Evolutionary conservation across 2,888 invertebrate species (phyloP), one percentile per base, ranked within the genome.

Genomic region (Atherix ibis): DNA sequence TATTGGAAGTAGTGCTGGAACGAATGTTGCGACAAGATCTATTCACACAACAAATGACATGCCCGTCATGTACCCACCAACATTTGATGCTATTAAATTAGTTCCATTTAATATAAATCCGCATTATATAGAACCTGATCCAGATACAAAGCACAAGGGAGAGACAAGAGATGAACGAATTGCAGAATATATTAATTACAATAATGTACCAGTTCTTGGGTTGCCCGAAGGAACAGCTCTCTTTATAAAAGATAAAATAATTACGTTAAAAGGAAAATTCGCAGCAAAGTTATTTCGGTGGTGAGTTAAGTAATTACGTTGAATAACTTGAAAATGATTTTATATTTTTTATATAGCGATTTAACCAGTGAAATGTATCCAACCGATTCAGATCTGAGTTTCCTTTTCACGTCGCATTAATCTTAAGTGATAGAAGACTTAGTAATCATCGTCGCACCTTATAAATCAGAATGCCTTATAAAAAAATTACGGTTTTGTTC

Each of bases 41-140:
- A 85, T 87, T 46, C 68, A 76, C 47, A 85, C 84, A 4, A 85
- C 85, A 30, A 87, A 87, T 64, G 85, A 87, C 52, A 85, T 87
- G 85, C 87, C 85, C 4, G 80, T 87, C 37, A 70, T 70, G n/a
- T 73, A 70, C 53, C 83, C 83, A 26, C 79, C 80, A 17, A 66
- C 50, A 29, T 56, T 84, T 58, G 64, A 73, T 41, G 83, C 76
- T 1, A 63, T 85, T 29, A 65, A 67, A 24, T 63, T 85, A 35
- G 72, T 85, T 10, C 79, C 81, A 4, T 83, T 84, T 54, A 84
- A 85, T 53, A 83, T 85, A 38, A 87, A 87, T 56, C 82, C 85
- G 8, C 87, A 87, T 57, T 87, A 81, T 51, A 57, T 77, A 44
- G 83, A 84, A 42, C 56, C 67, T 17, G 65, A 71, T 43, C 59